Evolutionary conservation across 2,888 invertebrate genomes (phyloP), one percentile per base, ranked within the genome.

Genomic region (Fragum fragum): DNA sequence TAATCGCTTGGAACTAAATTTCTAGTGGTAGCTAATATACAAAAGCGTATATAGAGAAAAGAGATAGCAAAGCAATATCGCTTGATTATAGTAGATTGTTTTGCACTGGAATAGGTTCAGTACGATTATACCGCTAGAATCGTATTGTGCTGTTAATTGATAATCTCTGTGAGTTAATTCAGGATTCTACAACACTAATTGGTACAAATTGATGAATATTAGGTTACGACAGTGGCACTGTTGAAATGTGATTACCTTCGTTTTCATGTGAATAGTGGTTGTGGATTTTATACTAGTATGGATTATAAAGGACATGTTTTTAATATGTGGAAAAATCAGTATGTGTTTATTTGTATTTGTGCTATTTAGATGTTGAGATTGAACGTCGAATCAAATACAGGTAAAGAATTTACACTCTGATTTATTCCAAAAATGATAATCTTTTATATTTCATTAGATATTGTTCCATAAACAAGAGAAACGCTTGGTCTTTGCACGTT

Each of bases 91-190:
- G 66, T 42, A 66, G 21, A 66, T 66, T 36, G 66, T 66, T 42
- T 66, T 66, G 66, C 42, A 66, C 66, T 66, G 66, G 36, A 16
- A 36, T 21, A 66, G 28, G 42, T 39, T 21, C 23, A 66, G 21
- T 66, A 23, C 66, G 42, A 66, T 66, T 14, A 36, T 32, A 66
- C 18, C 36, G 42, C 14, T 23, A 42, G 66, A 11, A n/a, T 26
- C 23, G 23, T 32, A 28, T 42, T 21, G 9, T 42, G 21, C 21
- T 9, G 21, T 26, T 66, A 66, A 66, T 66, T 66, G 66, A 42
- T 66, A 66, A 66, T 66, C 66, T 21, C 3, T 23, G 66, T 21
- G 39, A 39, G 66, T 66, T 66, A 66, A 66, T 66, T 21, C 66
- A 11, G 21, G 42, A 66, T 66, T 66, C 9, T 23, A 42, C 42